A percentile compares a stretch with the other conserved stretches of the same genome.
phyloP scores from a whole-genome alignment of 2,113 vertebrate genomes.

The Rynchops niger region DNA sequence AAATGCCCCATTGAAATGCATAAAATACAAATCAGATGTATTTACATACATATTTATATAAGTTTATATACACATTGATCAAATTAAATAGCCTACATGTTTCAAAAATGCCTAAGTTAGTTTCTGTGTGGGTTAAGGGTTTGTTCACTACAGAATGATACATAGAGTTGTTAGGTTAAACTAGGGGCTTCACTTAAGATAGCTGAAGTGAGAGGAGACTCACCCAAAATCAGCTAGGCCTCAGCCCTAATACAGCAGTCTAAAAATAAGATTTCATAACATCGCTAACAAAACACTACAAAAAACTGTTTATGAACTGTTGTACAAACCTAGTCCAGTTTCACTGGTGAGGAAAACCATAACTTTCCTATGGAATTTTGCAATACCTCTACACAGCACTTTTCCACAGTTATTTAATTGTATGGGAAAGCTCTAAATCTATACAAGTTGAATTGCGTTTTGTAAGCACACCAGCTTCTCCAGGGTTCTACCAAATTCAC shows the following conservation, averaged over 20 bases:
- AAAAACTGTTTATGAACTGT: not conserved
- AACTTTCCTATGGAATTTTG: not conserved
- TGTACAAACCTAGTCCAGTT: not conserved
- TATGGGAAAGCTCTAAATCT: not conserved
- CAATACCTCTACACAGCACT: not conserved
- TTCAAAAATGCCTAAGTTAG: not conserved
- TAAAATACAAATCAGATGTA: not conserved
- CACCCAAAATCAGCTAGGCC: not conserved
- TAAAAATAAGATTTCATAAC: not conserved
- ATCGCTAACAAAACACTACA: not conserved
- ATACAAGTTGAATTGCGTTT: not conserved
- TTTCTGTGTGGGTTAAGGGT: not conserved
- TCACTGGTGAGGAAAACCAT: not conserved
- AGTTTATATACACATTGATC: not conserved
- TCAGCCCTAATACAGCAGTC: not conserved
- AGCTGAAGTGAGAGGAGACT: not conserved
- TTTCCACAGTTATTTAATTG: not conserved
- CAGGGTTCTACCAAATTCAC: not conserved
- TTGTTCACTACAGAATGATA: not conserved
- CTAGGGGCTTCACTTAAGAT: not conserved
- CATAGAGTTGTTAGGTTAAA: not conserved
- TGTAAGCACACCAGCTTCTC: not conserved
- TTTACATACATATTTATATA: not conserved
- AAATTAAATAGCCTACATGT: not conserved
- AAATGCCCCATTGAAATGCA: not conserved